Conservation (phyloP, 2,113 vertebrate species). For the Columba janthina region DNA sequence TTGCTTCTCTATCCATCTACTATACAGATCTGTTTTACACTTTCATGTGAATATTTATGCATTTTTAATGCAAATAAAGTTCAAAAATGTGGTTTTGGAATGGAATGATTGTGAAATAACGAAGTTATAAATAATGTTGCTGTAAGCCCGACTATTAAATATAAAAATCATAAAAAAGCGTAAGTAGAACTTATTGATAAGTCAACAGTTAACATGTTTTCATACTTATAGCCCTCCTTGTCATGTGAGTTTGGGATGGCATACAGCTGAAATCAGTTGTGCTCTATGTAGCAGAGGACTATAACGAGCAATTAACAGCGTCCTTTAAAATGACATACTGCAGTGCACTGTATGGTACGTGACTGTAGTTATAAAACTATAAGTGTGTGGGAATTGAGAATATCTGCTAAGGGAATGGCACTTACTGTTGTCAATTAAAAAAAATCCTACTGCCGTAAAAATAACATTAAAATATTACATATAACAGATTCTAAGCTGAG, state of each 20-base stretch:
- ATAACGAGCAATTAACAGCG: neutral
- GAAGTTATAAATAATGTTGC: neutral
- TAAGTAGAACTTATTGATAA: neutral
- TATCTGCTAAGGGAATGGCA: constrained; percentile 5
- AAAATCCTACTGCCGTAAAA: neutral
- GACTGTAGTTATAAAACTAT: neutral
- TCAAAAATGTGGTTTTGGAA: neutral
- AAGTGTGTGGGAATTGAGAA: neutral
- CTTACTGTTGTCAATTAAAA: neutral
- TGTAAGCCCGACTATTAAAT: neutral
- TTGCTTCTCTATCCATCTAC: neutral
- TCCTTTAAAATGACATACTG: neutral
- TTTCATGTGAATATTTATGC: neutral
- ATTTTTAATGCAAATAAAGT: neutral
- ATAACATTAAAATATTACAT: neutral
- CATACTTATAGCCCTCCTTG: neutral
- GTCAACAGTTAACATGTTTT: neutral
- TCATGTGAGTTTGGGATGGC: neutral
- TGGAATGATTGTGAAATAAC: neutral
- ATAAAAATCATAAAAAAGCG: neutral
- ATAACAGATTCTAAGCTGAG: neutral
- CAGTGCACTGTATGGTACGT: neutral
- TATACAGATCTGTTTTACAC: neutral
- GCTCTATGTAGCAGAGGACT: neutral
- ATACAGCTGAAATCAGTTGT: neutral